Percentiles rank a stretch among this genome's conserved stretches.
Evolutionary conservation across 2,888 invertebrate species (phyloP).

Genomic region (Alloscopus bannaensis): DNA sequence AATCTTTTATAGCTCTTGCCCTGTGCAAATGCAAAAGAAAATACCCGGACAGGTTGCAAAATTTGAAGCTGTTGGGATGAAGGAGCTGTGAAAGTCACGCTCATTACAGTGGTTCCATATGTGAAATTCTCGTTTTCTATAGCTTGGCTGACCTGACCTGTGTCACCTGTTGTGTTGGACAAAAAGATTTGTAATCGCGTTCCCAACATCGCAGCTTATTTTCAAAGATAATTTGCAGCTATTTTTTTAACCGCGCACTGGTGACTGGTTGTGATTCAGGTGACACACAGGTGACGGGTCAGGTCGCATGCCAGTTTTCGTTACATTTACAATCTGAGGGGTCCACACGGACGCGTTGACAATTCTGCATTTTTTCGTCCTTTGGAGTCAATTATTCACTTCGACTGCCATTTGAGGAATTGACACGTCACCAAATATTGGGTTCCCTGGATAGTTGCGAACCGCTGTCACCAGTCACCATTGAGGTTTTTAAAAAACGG

Average conservation of each 20-base stretch:
- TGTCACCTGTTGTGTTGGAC: conserved; percentile 32
- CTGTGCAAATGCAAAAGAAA: no score
- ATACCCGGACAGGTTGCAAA: no score
- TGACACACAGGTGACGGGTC: conserved; percentile 43
- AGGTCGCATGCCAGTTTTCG: conserved; percentile 38
- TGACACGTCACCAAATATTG: not conserved
- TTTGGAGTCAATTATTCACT: not conserved
- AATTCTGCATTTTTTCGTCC: not conserved
- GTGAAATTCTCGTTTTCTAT: conserved; percentile 17
- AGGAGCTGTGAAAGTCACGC: not conserved
- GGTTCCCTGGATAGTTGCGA: not conserved
- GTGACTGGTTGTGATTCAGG: not conserved
- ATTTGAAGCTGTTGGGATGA: no score
- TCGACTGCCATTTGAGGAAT: not conserved
- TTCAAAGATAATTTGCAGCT: not conserved
- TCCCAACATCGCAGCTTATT: not conserved
- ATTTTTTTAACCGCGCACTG: not conserved
- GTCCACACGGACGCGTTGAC: not conserved
- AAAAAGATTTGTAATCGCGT: not conserved
- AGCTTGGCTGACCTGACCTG: conserved; percentile 41
- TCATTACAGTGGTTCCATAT: not conserved
- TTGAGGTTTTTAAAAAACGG: not conserved
- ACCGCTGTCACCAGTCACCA: not conserved
- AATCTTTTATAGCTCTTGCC: no score
- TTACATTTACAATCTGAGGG: not conserved